A percentile compares a stretch with the other conserved stretches of the same genome.
Conservation (phyloP, 2,888 invertebrate species). For the Noctua janthina region DNA sequence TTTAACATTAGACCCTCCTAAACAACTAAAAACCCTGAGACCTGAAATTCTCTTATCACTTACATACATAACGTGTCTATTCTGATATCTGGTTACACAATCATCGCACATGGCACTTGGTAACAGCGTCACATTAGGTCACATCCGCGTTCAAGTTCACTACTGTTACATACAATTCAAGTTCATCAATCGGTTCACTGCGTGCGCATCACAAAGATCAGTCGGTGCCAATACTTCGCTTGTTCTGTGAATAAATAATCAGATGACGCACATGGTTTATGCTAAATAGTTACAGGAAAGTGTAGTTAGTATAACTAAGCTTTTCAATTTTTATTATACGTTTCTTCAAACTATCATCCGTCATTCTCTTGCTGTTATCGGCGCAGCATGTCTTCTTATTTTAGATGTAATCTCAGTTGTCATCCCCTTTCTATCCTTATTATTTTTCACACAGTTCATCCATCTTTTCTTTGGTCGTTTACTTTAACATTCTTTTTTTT, state of each 20-base stretch:
- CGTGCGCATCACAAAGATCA: slow-evolving; percentile 22
- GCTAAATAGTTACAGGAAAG: slow-evolving; percentile 16
- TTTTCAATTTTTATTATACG: background rate
- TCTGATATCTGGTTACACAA: too few relatives aligned
- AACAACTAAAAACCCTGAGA: background rate
- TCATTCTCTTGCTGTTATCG: background rate
- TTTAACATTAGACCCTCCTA: background rate
- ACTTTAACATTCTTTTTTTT: too few relatives aligned
- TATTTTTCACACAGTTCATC: background rate
- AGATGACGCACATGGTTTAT: slow-evolving; percentile 37
- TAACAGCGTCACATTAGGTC: slow-evolving; percentile 29
- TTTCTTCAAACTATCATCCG: background rate
- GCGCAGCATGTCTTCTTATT: too few relatives aligned
- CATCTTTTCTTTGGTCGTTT: background rate
- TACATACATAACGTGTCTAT: background rate
- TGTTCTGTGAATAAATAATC: slow-evolving; percentile 44
- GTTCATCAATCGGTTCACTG: slow-evolving; percentile 42
- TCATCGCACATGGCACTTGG: slow-evolving; percentile 9
- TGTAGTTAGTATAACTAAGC: too few relatives aligned
- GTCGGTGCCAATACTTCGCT: slow-evolving; percentile 56
- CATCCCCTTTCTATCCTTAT: background rate
- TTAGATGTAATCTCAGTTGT: background rate
- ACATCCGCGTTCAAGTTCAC: slow-evolving; percentile 54
- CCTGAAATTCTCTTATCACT: background rate
- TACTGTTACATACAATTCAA: slow-evolving; percentile 32